Conservation (phyloP, 1,140 invertebrate genomes). For the Odontomachus brunneus region DNA sequence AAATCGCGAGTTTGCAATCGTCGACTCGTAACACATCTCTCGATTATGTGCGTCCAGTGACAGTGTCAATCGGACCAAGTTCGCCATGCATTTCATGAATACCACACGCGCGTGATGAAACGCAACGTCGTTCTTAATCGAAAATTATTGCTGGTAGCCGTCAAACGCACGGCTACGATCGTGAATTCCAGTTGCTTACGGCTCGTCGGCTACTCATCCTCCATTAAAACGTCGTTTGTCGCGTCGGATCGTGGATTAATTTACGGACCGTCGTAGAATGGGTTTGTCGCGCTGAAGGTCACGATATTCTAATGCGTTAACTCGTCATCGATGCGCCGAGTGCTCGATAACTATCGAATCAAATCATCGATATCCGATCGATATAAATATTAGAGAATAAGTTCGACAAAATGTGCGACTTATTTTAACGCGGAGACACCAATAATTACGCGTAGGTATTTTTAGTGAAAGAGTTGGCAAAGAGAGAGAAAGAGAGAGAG, state of each 20-base stretch:
- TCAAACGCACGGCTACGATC: constrained; percentile 11
- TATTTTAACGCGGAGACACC: no score
- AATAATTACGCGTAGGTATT: no score
- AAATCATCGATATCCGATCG: no score
- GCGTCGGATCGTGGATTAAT: constrained; percentile 36
- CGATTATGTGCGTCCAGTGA: constrained; percentile 19
- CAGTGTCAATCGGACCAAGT: constrained; percentile 67
- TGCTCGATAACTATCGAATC: neutral
- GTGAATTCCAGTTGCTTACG: constrained; percentile 5
- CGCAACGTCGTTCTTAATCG: constrained; percentile 43
- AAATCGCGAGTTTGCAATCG: constrained; percentile 26
- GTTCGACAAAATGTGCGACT: no score
- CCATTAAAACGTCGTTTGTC: constrained; percentile 58
- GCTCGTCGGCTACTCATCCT: constrained; percentile 13
- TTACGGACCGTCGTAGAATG: constrained; percentile 16
- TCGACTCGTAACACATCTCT: neutral
- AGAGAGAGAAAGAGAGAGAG: no score
- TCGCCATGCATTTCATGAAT: constrained; percentile 33
- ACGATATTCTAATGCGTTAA: neutral
- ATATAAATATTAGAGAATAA: no score
- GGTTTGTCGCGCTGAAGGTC: constrained; percentile 4
- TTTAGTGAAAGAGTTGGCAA: no score
- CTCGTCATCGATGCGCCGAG: neutral
- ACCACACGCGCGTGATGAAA: constrained; percentile 4
- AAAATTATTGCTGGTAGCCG: constrained; percentile 53